A percentile compares a stretch with the other conserved stretches of the same genome.
Evolutionary conservation across 2,888 invertebrate species (phyloP).

Genomic region (Liopterus haemorrhoidalis): DNA sequence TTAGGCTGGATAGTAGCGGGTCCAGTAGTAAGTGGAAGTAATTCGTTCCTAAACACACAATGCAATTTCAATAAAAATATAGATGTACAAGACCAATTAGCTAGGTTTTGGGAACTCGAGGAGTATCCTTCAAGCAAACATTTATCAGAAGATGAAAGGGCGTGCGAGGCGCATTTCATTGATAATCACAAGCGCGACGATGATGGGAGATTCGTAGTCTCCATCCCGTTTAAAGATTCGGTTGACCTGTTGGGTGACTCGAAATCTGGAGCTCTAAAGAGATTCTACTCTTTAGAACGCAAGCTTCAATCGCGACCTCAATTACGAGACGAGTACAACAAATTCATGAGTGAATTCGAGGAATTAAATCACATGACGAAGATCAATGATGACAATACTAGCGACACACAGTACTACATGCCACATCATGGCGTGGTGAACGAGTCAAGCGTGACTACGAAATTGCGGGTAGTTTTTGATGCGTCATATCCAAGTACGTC

Average conservation of each 20-base stretch:
- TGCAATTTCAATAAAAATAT: not conserved
- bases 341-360: constrained; percentile 26
- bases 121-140: not conserved
- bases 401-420: constrained; percentile 4
- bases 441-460: constrained; percentile 23
- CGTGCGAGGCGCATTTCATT: constrained; percentile 13
- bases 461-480: constrained; percentile 26
- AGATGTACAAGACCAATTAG: not conserved
- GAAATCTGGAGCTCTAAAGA: constrained; percentile 11
- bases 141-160: constrained; percentile 22
- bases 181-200: constrained; percentile 9
- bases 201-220: constrained; percentile 23
- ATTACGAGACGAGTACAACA: constrained; percentile 18
- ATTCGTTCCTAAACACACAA: not conserved
- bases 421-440: constrained; percentile 24
- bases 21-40: not conserved
- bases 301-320: constrained; percentile 20
- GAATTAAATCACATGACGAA: constrained; percentile 18
- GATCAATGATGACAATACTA: constrained; percentile 10
- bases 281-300: constrained; percentile 21
- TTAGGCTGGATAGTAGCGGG: constrained; percentile 5
- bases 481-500: constrained; percentile 15
- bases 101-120: constrained; percentile 3
- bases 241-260: constrained; percentile 19
- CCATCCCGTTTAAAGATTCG: constrained; percentile 23